Conservation (phyloP, 2,888 invertebrate species). For the Tetanocera ferruginea region DNA sequence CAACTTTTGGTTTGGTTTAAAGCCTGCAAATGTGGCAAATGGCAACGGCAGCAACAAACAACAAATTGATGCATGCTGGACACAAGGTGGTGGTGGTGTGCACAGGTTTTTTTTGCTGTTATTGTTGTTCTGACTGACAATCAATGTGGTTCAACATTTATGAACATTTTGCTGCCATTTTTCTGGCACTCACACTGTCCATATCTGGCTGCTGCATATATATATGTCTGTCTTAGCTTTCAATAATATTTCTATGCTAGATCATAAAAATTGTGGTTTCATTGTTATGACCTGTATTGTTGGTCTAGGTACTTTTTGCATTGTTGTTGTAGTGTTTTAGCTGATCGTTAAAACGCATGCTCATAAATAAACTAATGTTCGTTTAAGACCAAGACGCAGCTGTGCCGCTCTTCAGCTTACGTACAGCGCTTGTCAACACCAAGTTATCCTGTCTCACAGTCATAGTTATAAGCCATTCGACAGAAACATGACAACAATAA, state of each 20-base stretch:
- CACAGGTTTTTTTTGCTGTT: not conserved
- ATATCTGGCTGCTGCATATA: not conserved
- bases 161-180: not conserved
- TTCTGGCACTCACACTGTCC: not conserved
- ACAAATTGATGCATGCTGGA: slow-evolving; percentile 38
- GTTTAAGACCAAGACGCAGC: not conserved
- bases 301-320: slow-evolving; percentile 5
- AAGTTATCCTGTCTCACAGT: slow-evolving; percentile 19
- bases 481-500: not conserved
- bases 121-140: not conserved
- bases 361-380: slow-evolving; percentile 11
- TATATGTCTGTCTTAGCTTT: not conserved
- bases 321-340: slow-evolving; percentile 13
- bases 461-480: no score
- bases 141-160: not conserved
- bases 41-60: slow-evolving; percentile 35
- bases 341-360: slow-evolving; percentile 27
- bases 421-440: slow-evolving; percentile 31
- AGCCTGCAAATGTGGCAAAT: slow-evolving; percentile 32
- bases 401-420: not conserved
- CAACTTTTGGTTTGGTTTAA: not conserved
- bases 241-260: slow-evolving; percentile 27
- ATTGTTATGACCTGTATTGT: not conserved
- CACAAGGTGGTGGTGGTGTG: not conserved
- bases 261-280: slow-evolving; percentile 29